Conservation (phyloP, 2,113 vertebrate species). For the Engraulis encrasicolus region DNA sequence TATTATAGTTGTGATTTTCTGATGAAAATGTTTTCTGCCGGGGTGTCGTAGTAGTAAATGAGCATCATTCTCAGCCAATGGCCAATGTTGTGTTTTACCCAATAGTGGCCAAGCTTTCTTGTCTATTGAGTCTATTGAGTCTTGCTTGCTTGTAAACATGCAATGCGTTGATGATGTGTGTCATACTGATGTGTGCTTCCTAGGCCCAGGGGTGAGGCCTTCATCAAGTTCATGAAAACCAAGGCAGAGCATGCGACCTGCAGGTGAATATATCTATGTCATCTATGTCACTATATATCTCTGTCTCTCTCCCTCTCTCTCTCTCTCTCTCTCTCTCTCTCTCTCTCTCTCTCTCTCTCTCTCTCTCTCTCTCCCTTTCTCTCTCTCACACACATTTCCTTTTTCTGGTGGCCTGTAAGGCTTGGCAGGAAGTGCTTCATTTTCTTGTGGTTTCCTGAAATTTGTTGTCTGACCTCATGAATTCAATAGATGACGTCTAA, state of each 20-base stretch:
- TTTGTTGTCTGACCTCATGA: no score
- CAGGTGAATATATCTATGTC: no score
- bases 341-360: not conserved
- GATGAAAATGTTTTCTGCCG: not conserved
- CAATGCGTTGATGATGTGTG: not conserved
- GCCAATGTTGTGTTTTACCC: not conserved
- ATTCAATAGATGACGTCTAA: no score
- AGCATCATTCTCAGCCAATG: not conserved
- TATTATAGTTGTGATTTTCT: not conserved
- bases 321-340: not conserved
- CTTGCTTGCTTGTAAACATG: not conserved
- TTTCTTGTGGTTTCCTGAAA: no score
- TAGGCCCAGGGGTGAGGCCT: slow-evolving; percentile 61
- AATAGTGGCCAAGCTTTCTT: not conserved
- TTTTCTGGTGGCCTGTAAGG: not conserved
- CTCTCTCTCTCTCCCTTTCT: not conserved
- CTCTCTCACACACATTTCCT: not conserved
- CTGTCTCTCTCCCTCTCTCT: not conserved
- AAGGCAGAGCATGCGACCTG: slow-evolving; percentile 59
- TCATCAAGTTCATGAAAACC: slow-evolving; percentile 58
- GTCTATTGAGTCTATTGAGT: not conserved
- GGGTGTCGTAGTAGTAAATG: no score
- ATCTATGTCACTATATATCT: no score
- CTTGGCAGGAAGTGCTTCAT: not conserved
- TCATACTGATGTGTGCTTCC: not conserved